Base-by-base conservation (phyloP, 2,797 vertebrate species). In the Ctenosaura bakeri region DNA sequence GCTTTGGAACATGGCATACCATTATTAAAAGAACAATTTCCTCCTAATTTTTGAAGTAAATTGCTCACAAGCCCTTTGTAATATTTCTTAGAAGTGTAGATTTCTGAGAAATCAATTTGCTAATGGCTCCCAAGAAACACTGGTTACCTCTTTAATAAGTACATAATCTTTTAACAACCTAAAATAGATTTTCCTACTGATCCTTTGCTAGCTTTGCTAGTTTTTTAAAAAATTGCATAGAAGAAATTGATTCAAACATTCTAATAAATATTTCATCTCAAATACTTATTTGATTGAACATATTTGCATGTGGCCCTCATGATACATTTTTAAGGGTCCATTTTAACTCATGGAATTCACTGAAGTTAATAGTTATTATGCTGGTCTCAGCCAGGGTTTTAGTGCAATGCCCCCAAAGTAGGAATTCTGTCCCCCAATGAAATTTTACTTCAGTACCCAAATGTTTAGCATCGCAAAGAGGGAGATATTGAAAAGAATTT, bases 211-310 rank as follows among this genome's bases (percentile, higher is more conserved):
- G 24, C 6, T 84, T 93, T 93, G 1, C 1, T 6, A 74, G 0
- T 91, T 90, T 92, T 91, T 62, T 52, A 59, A 93, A 94, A 95
- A 87, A 86, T 42, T 79, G 71, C 89, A 94, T 93, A 86, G 93
- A 94, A 93, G 91, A 74, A 87, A 87, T 71, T 95, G 91, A 93
- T 69, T 96, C 95, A 90, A 77, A 95, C 94, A 50, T 88, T 92
- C 85, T 86, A 92, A 94, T 79, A 66, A 89, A 86, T 50, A 86
- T 94, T 93, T 88, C 94, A 93, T 71, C 91, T 9, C 86, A 87
- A 91, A 92, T 91, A 89, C 80, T 93, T 91, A 92, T 95, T 95
- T 94, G 26, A 91, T 92, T 93, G 89, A 42, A 92, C 88, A 59
- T 54, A 93, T 92, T 94, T 91, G 93, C 90, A 94, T 94, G 94